Conservation (phyloP, 2,797 vertebrate genomes). For the Somateria mollissima region DNA sequence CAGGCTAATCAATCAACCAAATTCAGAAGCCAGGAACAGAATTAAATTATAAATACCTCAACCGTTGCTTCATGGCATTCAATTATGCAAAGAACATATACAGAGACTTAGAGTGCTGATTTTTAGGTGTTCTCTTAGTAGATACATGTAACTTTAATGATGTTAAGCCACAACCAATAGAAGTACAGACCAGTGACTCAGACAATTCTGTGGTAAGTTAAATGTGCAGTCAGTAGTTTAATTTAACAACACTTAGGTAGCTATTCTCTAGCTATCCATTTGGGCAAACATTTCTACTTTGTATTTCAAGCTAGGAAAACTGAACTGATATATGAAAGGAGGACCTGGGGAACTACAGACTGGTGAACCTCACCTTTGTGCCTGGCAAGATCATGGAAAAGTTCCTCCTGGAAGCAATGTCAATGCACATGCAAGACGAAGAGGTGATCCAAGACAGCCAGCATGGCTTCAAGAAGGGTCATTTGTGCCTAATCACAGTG, state of each 20-base stretch:
- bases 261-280: background rate
- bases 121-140: background rate
- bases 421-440: no score
- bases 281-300: background rate
- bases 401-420: no score
- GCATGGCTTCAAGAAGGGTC: no score
- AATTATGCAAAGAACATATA: background rate
- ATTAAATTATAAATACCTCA: background rate
- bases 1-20: constrained; percentile 58
- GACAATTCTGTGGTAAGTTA: background rate
- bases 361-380: no score
- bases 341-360: no score
- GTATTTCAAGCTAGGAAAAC: background rate
- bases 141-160: background rate
- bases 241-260: background rate
- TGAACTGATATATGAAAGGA: background rate
- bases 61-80: background rate
- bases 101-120: background rate
- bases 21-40: constrained; percentile 56
- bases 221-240: background rate
- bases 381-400: no score
- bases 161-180: background rate
- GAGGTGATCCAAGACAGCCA: no score
- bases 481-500: no score
- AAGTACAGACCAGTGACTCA: background rate